phyloP scores from a whole-genome alignment of 2,113 vertebrate species.

The Carollia perspicillata region DNA sequence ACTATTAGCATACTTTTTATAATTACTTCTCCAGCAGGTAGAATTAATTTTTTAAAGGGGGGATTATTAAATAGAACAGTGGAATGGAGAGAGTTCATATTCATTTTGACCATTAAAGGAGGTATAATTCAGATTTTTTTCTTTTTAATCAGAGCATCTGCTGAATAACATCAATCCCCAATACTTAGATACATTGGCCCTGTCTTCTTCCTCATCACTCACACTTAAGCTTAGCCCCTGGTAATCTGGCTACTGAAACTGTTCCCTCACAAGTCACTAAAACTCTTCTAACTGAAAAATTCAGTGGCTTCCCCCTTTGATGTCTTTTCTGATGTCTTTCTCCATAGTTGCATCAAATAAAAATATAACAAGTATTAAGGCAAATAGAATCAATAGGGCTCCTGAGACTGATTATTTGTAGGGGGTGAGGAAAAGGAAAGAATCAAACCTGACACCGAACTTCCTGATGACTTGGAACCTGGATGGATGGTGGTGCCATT shows the following conservation, averaged over 20 bases:
- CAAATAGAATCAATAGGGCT: background rate
- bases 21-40: background rate
- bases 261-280: background rate
- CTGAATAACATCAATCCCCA: background rate
- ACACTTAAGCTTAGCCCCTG: background rate
- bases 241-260: background rate
- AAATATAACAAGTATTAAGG: background rate
- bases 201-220: background rate
- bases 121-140: background rate
- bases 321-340: background rate
- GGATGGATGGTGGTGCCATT: no score
- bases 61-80: background rate
- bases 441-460: background rate
- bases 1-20: background rate
- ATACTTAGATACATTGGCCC: background rate
- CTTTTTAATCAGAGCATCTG: background rate
- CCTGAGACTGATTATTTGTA: background rate
- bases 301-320: background rate
- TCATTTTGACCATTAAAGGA: background rate
- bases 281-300: background rate
- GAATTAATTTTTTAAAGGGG: background rate
- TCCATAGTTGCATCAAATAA: background rate
- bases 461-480: background rate
- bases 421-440: background rate
- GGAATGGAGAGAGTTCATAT: background rate